Evolutionary conservation across 2,888 invertebrate species (phyloP), one percentile per base, ranked within the genome.

Genomic region (Cheilosia scutellata): DNA sequence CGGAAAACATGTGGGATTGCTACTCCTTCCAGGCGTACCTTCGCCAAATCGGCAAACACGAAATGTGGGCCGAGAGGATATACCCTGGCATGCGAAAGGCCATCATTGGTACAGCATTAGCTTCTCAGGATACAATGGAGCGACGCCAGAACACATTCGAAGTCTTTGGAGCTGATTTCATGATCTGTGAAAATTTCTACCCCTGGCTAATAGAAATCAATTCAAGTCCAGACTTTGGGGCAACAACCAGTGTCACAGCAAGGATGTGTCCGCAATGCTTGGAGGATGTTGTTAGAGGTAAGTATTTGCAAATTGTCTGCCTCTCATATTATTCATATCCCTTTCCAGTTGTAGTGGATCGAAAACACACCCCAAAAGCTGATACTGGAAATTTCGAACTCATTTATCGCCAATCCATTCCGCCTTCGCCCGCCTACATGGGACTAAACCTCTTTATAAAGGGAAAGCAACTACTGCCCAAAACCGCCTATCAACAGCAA

Each of bases 181-280:
- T 98, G 96, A 93, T 98, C 77, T 96, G 96, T 57, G 96, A 97
- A 76, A 96, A 96, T 89, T 96, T 96, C 89, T 95, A 95, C 37
- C 98, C 98, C 0, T 98, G 98, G 98, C 94, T 98, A 2, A 96
- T 98, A 88, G 98, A 98, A 93, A 98, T 98, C 88, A 98, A 98
- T 92, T 97, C 97, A 7, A 97, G 97, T 92, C 98, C 98, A 0
- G 97, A 98, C 93, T 94, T 98, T 93, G 96, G 97, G 13, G 95
- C 96, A n/a, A 97, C 97, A 0, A 98, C 98, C 0, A 96, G 96
- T 84, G 97, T 98, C 0, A 98, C 98, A 0, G 95, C 97, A 0
- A 93, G 96, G 63, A 93, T 98, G 90, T 98, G 98, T 90, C 95
- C 96, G 7, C 96, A 96, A 90, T 97, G 97, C 79, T 94, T 98